Percentiles rank a stretch among this genome's conserved stretches.
These are phyloP conservation scores for Scytalopus superciliaris DNA, from an alignment of 2,113 vertebrate genomes.

Conservation along the genomic window DNA sequence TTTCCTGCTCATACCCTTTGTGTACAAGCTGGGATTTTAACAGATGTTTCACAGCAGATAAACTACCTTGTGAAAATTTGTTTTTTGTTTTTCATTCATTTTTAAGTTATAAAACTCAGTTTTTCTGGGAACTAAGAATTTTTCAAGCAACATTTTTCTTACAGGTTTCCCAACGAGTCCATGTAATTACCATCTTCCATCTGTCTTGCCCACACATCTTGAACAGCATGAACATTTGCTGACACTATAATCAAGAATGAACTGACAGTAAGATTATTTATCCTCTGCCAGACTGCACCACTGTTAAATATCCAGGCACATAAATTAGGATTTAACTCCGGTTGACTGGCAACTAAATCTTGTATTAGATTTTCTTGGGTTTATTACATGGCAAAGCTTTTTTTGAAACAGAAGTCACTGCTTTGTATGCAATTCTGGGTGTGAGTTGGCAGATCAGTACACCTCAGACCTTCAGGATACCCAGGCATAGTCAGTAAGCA, in stretches of 20 bases:
- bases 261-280: neutral
- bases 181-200: neutral
- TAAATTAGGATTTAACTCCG: neutral
- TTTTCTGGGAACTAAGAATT: neutral
- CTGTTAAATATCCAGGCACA: neutral
- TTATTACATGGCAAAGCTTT: neutral
- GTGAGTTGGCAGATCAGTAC: neutral
- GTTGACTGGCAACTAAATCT: neutral
- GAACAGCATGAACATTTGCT: neutral
- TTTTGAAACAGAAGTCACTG: neutral
- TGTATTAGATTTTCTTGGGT: neutral
- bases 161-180: neutral
- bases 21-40: neutral
- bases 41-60: neutral
- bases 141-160: neutral
- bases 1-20: neutral
- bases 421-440: neutral
- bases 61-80: neutral
- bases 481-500: neutral
- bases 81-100: neutral
- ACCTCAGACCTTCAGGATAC: neutral
- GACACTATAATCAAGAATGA: neutral
- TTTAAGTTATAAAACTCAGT: neutral
- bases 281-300: neutral
- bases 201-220: neutral